These are phyloP conservation scores for Elephantulus edwardii DNA, from an alignment of 2,113 vertebrate species.

Conservation along the genomic window DNA sequence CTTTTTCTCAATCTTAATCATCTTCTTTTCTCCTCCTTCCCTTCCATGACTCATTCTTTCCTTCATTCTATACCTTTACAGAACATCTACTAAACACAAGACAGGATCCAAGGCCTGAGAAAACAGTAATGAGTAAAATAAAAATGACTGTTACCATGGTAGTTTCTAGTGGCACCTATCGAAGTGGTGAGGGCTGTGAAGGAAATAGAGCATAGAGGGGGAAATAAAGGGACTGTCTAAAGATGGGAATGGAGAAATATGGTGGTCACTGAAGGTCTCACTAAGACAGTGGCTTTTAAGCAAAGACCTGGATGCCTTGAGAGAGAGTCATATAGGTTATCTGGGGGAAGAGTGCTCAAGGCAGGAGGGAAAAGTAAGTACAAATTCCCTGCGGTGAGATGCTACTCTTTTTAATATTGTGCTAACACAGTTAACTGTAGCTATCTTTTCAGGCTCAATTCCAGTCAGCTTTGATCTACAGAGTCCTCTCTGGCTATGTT, in stretches of 20 bases:
- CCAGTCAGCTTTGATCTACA: background rate
- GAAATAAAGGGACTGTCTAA: background rate
- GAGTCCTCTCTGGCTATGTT: background rate
- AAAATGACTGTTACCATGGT: background rate
- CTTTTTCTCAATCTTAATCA: background rate
- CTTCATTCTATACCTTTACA: background rate
- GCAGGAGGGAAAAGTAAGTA: background rate
- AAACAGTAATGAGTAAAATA: background rate
- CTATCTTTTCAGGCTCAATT: background rate
- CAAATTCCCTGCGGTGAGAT: background rate
- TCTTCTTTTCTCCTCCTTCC: background rate
- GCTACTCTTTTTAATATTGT: background rate
- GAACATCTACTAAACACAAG: background rate
- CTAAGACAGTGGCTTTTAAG: background rate
- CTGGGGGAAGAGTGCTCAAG: background rate
- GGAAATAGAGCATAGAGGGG: background rate
- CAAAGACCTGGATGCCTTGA: background rate
- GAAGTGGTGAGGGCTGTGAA: background rate
- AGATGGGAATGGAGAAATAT: background rate
- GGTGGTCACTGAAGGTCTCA: background rate
- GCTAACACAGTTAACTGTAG: background rate
- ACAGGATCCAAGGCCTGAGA: background rate
- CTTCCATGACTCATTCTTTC: background rate
- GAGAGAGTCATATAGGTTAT: background rate
- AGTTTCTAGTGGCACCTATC: background rate